These are phyloP conservation scores for Nymphalis polychloros DNA, from an alignment of 2,888 invertebrate genomes.

Conservation along the genomic window DNA sequence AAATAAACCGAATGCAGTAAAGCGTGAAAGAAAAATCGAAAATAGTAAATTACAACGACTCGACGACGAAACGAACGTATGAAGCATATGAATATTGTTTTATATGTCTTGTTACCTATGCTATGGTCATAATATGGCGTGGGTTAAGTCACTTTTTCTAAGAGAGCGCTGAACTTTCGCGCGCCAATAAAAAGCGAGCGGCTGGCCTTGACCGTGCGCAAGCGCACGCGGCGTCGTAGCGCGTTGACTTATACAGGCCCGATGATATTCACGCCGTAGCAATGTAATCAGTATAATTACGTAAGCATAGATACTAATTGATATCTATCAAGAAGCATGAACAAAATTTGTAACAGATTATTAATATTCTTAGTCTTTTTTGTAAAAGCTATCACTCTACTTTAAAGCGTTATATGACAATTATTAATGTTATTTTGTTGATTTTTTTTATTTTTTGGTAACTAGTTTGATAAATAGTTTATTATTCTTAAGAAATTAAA, in stretches of 20 bases:
- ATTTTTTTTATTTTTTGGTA: too few species aligned
- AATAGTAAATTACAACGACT: neutral
- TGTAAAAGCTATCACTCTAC: too few species aligned
- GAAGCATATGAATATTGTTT: constrained; percentile 7
- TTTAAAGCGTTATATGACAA: too few species aligned
- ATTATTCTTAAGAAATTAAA: too few species aligned
- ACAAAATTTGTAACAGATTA: neutral
- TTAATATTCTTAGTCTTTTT: too few species aligned
- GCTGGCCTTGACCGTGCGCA: constrained; percentile 76
- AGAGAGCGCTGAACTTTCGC: constrained; percentile 73
- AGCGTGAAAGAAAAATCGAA: neutral
- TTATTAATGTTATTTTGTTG: too few species aligned
- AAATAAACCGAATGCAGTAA: neutral
- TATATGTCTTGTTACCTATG: constrained; percentile 22
- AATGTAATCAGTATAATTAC: constrained; percentile 19
- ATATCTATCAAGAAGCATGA: constrained; percentile 1
- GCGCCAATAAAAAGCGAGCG: constrained; percentile 64
- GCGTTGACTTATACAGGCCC: constrained; percentile 30
- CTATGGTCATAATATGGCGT: constrained; percentile 26
- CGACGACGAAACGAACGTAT: neutral
- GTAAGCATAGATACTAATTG: constrained; percentile 15
- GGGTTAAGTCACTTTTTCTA: constrained; percentile 38
- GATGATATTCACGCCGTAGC: constrained; percentile 20
- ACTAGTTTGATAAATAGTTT: too few species aligned
- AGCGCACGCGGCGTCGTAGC: constrained; percentile 42